Evolutionary conservation across 2,888 invertebrate genomes (phyloP), one percentile per base, ranked within the genome.

Genomic region (Steinernema carpocapsae): DNA sequence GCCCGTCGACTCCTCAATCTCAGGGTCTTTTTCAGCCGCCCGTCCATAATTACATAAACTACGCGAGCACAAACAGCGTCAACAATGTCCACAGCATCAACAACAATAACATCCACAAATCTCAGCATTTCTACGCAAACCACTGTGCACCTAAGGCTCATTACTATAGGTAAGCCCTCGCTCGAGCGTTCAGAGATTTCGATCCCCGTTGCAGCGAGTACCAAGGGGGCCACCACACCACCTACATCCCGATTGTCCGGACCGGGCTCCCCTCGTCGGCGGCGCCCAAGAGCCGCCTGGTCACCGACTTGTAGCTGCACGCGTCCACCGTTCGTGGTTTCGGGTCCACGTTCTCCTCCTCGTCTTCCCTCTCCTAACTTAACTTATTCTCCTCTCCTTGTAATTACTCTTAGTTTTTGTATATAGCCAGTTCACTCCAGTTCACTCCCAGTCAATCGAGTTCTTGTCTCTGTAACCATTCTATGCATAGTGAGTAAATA

Each of bases 21-120:
- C 17, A 48, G 17, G 48, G 48, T 48, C 19, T 26, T 24, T 64
- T 64, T 29, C 64, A 64, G 64, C 37, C 64, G 64, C 64, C 64
- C 64, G 29, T 64, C 64, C 64, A 64, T 64, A 32, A 64, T 32
- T 64, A 64, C 64, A 26, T 64, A 26, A 64, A 64, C 64, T 64
- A 64, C 64, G 64, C 19, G 12, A 19, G 14, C 26, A 22, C 6
- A 7, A 56, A 26, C 22, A 56, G 26, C 56, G 22, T 14, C 26
- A 17, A 22, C 32, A 64, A 32, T 1, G 12, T 29, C 29, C 64
- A 64, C 29, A 7, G 10, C 64, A 37, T 7, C 26, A 19, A 24
- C 26, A 22, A 56, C 56, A 56, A 26, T 14, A 56, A 26, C 56
- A 7, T 14, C 26, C 56, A 22, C 32, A 64, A 32, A 29, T 26